phyloP scores from a whole-genome alignment of 2,888 invertebrate genomes.

The Lycia hirtaria region DNA sequence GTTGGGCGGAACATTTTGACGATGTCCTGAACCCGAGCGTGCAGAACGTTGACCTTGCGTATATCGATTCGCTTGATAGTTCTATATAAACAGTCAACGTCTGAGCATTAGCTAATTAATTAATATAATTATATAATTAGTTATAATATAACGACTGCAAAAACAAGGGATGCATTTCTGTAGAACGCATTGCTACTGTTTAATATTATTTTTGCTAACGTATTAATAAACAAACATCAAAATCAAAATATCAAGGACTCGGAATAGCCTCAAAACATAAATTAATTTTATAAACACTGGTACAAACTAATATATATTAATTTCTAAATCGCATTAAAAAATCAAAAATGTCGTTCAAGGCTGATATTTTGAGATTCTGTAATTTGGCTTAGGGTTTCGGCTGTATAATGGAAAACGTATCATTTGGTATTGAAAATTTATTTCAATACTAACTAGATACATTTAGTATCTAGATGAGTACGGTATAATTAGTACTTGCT shows the following conservation, averaged over 20 bases:
- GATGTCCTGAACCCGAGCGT: background rate
- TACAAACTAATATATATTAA: background rate
- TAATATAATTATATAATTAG: too few species aligned
- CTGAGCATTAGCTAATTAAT: too few species aligned
- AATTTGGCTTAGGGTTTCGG: background rate
- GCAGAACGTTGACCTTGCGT: too few species aligned
- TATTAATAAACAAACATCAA: background rate
- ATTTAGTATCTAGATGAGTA: too few species aligned
- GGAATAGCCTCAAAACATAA: slow-evolving; percentile 14
- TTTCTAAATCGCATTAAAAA: slow-evolving; percentile 5
- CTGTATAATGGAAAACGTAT: background rate
- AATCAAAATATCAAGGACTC: slow-evolving; percentile 4
- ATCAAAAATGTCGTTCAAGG: slow-evolving; percentile 11
- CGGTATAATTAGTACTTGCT: too few species aligned
- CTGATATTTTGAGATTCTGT: slow-evolving; percentile 8
- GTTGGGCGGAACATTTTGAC: background rate
- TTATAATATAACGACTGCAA: too few species aligned
- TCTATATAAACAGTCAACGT: too few species aligned
- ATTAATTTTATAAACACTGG: slow-evolving; percentile 5
- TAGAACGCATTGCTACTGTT: too few species aligned
- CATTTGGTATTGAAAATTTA: background rate
- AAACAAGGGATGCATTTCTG: too few species aligned
- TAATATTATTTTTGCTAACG: background rate
- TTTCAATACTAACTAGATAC: too few species aligned
- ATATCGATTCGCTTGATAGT: too few species aligned